A percentile compares a stretch with the other conserved stretches of the same genome.
Conservation (phyloP, 2,113 vertebrate species). For the Aphyosemion australe region DNA sequence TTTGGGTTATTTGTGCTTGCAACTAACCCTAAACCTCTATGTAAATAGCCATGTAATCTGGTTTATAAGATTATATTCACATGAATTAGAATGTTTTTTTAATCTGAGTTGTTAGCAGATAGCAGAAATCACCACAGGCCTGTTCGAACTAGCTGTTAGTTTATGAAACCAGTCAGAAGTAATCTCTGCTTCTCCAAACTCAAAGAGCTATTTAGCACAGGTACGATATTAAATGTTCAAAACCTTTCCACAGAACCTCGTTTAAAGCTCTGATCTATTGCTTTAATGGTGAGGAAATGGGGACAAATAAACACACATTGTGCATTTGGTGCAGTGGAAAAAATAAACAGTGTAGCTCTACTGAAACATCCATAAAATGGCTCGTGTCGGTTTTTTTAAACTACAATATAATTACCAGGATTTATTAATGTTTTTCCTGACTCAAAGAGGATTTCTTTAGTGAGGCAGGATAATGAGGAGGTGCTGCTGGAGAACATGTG, state of each 20-base stretch:
- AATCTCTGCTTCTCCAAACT: too few species aligned
- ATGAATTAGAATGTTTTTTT: not conserved
- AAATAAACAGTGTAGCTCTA: constrained; percentile 75
- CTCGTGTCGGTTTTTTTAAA: constrained; percentile 47
- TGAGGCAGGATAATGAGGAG: constrained; percentile 37
- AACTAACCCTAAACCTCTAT: not conserved
- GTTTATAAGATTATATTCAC: not conserved
- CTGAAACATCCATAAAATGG: constrained; percentile 56
- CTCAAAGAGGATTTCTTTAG: constrained; percentile 19
- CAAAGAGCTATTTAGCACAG: not conserved
- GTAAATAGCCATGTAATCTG: not conserved
- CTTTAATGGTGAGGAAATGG: constrained; percentile 24
- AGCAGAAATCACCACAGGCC: not conserved
- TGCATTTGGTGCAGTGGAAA: constrained; percentile 74
- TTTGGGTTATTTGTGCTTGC: too few species aligned
- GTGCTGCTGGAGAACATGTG: constrained; percentile 58
- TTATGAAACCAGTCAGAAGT: too few species aligned
- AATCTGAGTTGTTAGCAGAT: not conserved
- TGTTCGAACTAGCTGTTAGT: not conserved
- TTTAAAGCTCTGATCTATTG: not conserved
- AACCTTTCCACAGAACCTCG: not conserved
- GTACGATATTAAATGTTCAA: not conserved
- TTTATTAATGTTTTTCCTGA: constrained; percentile 27
- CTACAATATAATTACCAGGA: constrained; percentile 9
- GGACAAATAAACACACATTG: constrained; percentile 61